Evolutionary conservation across 2,888 invertebrate species (phyloP).

Genomic region (Oligia fasciuncula): DNA sequence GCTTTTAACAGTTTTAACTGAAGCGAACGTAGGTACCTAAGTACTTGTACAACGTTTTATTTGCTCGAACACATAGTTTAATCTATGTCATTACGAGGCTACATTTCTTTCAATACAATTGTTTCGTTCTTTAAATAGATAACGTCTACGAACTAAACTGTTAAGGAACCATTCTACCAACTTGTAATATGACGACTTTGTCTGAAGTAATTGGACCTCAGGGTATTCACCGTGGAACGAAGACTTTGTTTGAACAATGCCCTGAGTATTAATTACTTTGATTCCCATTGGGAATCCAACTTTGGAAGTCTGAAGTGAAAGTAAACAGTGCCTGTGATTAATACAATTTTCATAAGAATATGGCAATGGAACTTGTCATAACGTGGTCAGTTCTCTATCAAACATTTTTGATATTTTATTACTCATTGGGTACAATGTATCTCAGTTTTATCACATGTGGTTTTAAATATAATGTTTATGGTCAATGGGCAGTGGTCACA

Average conservation of each 20-base stretch:
- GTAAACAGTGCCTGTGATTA: constrained; percentile 69
- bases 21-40: constrained; percentile 27
- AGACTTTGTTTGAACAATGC: constrained; percentile 73
- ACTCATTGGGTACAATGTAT: constrained; percentile 63
- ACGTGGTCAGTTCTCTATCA: constrained; percentile 11
- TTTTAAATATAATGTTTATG: constrained; percentile 77
- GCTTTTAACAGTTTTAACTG: constrained; percentile 52
- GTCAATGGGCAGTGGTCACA: constrained; percentile 76
- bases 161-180: constrained; percentile 14
- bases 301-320: constrained; percentile 68
- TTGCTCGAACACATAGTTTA: constrained; percentile 22
- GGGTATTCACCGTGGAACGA: constrained; percentile 68
- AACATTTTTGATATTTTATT: constrained; percentile 47
- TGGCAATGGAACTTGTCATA: constrained; percentile 18
- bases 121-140: constrained; percentile 24
- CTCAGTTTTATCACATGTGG: constrained; percentile 69
- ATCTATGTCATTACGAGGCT: constrained; percentile 11
- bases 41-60: constrained; percentile 37
- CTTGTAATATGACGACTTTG: constrained; percentile 49
- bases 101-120: constrained; percentile 26
- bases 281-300: constrained; percentile 62
- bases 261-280: constrained; percentile 78
- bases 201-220: constrained; percentile 75
- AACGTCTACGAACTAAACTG: constrained; percentile 6
- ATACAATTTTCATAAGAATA: constrained; percentile 51